Evolutionary conservation across 1,140 invertebrate genomes (phyloP), one percentile per base, ranked within the genome.

Genomic region (Gonatopus flavifemur): DNA sequence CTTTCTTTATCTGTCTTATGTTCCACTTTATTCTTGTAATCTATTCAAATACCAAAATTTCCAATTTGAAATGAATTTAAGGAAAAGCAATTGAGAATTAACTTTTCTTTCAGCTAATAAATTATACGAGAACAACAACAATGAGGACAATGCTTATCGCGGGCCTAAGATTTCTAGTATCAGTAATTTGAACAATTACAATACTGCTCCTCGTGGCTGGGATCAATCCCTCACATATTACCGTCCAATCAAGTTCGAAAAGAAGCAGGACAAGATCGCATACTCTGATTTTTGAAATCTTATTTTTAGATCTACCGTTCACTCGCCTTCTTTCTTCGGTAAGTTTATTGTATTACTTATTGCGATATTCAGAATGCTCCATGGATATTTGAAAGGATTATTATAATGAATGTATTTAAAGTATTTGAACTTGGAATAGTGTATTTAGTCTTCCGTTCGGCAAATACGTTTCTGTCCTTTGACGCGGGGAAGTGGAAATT

Each of bases 201-300:
- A 91, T 56, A 89, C 87, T 1, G 87, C 87, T 20, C 87, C 89
- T n/a, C 81, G 88, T 43, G 88, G 88, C 5, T 92, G 90, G 90
- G 80, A 84, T 13, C 80, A 85, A 52, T 79, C 80, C 35, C 78
- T 81, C 46, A 77, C 82, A 12, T 82, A 83, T 49, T 89, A 89
- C 72, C 78, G 83, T 50, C 87, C 88, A 0, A 81, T 89, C 18
- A 82, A 84, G 28, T 88, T 89, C 69, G 76, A 78, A 25, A 81
- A 78, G 49, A 69, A 76, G 1, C 74, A 72, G 44, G 72, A 78
- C 15, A 78, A 67, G 5, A 66, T 83, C 60, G 64, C 76, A 15
- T 87, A 84, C 66, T 83, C 86, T 33, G 86, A 88, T 71, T 88
- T 84, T 66, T 85, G 25, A 28, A 28, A 28, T 28, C 6, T 28